A percentile compares a stretch with the other conserved stretches of the same genome.
phyloP scores from a whole-genome alignment of 2,888 invertebrate genomes.

The Pristionchus japonicus region DNA sequence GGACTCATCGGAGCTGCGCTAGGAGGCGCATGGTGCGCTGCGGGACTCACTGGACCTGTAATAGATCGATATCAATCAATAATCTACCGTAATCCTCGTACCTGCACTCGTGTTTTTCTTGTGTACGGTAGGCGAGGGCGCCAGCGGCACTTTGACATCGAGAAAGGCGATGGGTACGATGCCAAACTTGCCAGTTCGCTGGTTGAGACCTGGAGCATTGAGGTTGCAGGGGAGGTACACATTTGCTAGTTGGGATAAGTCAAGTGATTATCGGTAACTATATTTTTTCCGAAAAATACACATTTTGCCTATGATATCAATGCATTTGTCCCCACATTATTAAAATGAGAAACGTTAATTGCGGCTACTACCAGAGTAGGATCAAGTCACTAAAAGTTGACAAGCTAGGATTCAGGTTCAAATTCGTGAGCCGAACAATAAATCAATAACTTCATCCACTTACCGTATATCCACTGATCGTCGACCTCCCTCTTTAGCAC shows the following conservation, averaged over 20 bases:
- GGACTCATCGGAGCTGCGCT: background rate
- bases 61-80: background rate
- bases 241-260: too few relatives aligned
- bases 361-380: too few relatives aligned
- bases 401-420: too few relatives aligned
- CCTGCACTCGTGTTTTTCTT: background rate
- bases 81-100: background rate
- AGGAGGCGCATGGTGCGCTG: background rate
- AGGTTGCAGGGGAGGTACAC: background rate
- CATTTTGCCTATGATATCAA: too few relatives aligned
- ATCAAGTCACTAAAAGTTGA: too few relatives aligned
- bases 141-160: slow-evolving; percentile 66
- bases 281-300: too few relatives aligned
- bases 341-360: too few relatives aligned
- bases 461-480: slow-evolving; percentile 70
- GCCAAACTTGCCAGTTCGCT: slow-evolving; percentile 56
- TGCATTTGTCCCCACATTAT: too few relatives aligned
- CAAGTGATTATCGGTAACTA: too few relatives aligned
- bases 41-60: background rate
- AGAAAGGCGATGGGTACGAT: slow-evolving; percentile 68
- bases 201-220: slow-evolving; percentile 56
- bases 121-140: slow-evolving; percentile 44
- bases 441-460: background rate
- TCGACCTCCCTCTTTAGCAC: slow-evolving; percentile 67
- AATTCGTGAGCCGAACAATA: too few relatives aligned